Percentiles rank a stretch among this genome's conserved stretches.
phyloP scores from a whole-genome alignment of 2,888 invertebrate genomes.

The Chrysodeixis includens region DNA sequence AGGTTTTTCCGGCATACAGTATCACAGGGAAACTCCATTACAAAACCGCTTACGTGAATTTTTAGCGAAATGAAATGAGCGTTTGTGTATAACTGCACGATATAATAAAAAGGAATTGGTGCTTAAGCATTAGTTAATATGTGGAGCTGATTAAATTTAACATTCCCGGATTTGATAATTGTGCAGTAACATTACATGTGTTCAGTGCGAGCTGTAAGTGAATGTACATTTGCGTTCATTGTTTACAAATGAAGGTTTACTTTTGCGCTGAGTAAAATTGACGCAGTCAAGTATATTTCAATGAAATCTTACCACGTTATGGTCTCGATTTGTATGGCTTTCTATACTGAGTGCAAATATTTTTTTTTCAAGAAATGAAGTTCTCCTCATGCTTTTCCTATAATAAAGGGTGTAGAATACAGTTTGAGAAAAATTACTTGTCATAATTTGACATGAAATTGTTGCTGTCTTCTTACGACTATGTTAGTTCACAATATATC shows the following conservation, averaged over 20 bases:
- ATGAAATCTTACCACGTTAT: neutral
- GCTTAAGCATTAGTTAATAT: slow-evolving; percentile 55
- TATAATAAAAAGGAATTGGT: slow-evolving; percentile 54
- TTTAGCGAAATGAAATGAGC: slow-evolving; percentile 60
- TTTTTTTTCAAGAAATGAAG: neutral
- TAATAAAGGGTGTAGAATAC: no score
- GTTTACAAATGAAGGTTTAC: neutral
- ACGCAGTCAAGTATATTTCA: neutral
- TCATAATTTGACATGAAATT: no score
- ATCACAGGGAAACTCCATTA: slow-evolving; percentile 63
- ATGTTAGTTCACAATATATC: no score
- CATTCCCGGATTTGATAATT: slow-evolving; percentile 43
- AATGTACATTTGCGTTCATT: neutral
- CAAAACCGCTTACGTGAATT: slow-evolving; percentile 63
- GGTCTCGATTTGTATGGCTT: neutral
- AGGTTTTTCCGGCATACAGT: slow-evolving; percentile 62
- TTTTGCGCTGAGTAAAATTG: neutral
- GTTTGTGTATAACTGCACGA: slow-evolving; percentile 52
- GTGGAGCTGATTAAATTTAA: slow-evolving; percentile 48
- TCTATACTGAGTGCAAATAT: slow-evolving; percentile 5
- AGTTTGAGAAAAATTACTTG: no score
- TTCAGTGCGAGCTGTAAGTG: slow-evolving; percentile 10
- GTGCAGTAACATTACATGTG: slow-evolving; percentile 20
- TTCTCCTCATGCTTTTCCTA: no score
- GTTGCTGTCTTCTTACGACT: no score